These are phyloP conservation scores for Hydropsyche betteni DNA, from an alignment of 2,888 invertebrate genomes.

Conservation along the genomic window DNA sequence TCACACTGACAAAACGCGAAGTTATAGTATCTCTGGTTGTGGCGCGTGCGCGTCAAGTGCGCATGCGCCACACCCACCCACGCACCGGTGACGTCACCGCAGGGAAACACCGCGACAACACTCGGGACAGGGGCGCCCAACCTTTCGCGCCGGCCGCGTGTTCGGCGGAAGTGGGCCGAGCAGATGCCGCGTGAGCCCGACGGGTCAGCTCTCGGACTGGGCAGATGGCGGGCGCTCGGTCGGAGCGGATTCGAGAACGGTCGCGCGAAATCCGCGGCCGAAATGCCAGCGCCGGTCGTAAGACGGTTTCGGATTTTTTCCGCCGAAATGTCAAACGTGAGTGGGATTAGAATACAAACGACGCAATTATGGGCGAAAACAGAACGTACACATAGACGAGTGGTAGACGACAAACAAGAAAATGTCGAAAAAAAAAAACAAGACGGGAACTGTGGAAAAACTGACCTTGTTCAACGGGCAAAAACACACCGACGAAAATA, in stretches of 20 bases:
- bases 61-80: constrained; percentile 39
- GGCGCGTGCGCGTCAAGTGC: constrained; percentile 42
- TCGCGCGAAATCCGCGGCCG: not conserved
- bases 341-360: not conserved
- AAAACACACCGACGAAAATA: constrained; percentile 26
- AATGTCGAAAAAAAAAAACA: not conserved
- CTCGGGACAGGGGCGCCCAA: not conserved
- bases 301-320: not conserved
- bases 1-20: not conserved
- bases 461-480: constrained; percentile 43
- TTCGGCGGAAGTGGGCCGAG: not conserved
- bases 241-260: no score
- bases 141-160: not conserved
- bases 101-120: constrained; percentile 22
- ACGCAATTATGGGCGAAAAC: constrained; percentile 5
- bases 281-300: not conserved
- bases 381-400: not conserved
- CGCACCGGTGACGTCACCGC: constrained; percentile 32
- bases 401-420: not conserved
- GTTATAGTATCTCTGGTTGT: constrained; percentile 7
- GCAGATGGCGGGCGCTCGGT: no score
- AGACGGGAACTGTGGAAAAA: constrained; percentile 25
- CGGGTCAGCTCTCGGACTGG: not conserved
- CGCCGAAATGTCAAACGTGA: constrained; percentile 12
- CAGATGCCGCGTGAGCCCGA: not conserved